phyloP scores from a whole-genome alignment of 2,113 vertebrate genomes.

The Choloepus hoffmanni region DNA sequence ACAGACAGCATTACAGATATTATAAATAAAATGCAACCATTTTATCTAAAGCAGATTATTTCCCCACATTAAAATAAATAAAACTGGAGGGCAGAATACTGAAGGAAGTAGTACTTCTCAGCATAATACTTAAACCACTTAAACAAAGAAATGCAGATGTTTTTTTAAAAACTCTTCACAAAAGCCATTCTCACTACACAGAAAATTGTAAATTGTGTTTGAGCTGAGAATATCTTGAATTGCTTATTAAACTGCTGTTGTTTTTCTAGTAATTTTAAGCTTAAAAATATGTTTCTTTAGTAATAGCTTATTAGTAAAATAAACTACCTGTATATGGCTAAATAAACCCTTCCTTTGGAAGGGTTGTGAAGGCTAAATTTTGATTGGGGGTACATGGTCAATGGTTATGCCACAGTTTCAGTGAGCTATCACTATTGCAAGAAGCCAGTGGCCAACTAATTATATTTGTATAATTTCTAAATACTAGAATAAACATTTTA shows the following conservation, averaged over 20 bases:
- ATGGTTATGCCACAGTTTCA: not conserved
- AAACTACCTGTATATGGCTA: not conserved
- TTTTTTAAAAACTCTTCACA: not conserved
- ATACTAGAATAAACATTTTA: constrained; percentile 1
- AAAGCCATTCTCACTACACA: not conserved
- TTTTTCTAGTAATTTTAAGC: not conserved
- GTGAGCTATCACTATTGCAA: not conserved
- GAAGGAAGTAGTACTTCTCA: not conserved
- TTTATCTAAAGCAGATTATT: not conserved
- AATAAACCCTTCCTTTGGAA: not conserved
- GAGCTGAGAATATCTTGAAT: not conserved
- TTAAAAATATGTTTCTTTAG: not conserved
- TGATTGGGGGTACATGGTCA: not conserved
- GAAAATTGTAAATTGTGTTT: not conserved
- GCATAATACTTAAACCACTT: not conserved
- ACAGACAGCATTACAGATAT: not conserved
- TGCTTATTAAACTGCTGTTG: not conserved
- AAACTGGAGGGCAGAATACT: not conserved
- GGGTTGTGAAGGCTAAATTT: not conserved
- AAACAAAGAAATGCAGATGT: not conserved
- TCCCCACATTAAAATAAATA: not conserved
- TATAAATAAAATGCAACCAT: not conserved
- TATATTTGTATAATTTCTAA: not conserved
- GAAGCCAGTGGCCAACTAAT: not conserved
- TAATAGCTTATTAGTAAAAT: not conserved